Percentiles rank a stretch among this genome's conserved stretches.
phyloP scores from a whole-genome alignment of 2,113 vertebrate species.

The Genyomyrus donnyi region DNA sequence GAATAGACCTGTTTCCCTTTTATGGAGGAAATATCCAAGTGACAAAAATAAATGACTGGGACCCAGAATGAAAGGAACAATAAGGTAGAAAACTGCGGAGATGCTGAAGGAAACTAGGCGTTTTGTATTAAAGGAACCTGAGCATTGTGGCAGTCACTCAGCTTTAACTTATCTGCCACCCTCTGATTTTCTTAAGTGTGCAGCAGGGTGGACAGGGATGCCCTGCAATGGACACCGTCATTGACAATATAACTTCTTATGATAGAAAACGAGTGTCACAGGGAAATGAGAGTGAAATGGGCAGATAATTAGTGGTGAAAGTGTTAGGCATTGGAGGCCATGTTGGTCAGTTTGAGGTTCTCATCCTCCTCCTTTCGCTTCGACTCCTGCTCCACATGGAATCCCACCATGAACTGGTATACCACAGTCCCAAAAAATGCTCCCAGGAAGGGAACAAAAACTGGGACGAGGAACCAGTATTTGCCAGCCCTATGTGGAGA shows the following conservation, averaged over 20 bases:
- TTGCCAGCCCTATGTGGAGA: conserved; percentile 48
- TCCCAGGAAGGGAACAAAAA: conserved; percentile 81
- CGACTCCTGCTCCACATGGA: conserved; percentile 72
- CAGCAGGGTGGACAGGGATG: neutral
- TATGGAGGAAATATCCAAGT: conserved; percentile 10
- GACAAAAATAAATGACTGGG: neutral
- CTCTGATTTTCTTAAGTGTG: neutral
- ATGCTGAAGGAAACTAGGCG: neutral
- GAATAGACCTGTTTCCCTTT: conserved; percentile 14
- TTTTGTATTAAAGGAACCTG: neutral
- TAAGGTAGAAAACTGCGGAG: neutral
- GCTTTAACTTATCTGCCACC: neutral
- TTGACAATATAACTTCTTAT: neutral
- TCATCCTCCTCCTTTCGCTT: conserved; percentile 50
- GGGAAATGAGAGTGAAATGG: neutral
- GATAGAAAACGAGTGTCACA: conserved; percentile 2
- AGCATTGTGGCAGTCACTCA: neutral
- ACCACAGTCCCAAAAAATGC: conserved; percentile 70
- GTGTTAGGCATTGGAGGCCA: conserved; percentile 60
- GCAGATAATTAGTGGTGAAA: conserved; percentile 27
- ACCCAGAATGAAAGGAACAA: neutral
- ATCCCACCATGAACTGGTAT: conserved; percentile 89
- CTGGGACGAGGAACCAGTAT: conserved; percentile 88
- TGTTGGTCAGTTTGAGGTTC: conserved; percentile 68
- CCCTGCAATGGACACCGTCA: neutral